phyloP scores from a whole-genome alignment of 2,888 invertebrate genomes.

The Pogonocherus hispidulus region DNA sequence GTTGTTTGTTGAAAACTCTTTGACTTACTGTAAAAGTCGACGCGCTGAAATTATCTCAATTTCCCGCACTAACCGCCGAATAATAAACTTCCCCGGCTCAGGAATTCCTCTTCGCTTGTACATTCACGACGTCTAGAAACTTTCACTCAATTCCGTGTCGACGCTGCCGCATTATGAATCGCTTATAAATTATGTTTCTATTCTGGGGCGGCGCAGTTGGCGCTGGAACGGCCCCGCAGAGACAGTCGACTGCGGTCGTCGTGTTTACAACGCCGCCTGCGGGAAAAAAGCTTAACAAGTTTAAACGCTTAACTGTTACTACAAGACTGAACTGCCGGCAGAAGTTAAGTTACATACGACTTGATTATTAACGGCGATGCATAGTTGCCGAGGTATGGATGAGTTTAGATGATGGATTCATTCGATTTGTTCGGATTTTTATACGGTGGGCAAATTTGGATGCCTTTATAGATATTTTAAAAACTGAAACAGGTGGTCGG shows the following conservation, averaged over 20 bases:
- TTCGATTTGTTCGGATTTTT: too few species aligned
- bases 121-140: constrained; percentile 51
- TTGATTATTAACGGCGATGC: background rate
- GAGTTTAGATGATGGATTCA: too few species aligned
- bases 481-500: too few species aligned
- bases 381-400: too few species aligned
- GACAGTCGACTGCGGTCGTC: constrained; percentile 45
- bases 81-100: constrained; percentile 14
- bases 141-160: constrained; percentile 66
- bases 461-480: too few species aligned
- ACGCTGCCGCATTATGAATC: constrained; percentile 67
- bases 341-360: background rate
- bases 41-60: background rate
- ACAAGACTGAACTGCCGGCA: background rate
- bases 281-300: constrained; percentile 19
- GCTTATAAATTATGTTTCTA: constrained; percentile 66
- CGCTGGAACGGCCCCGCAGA: constrained; percentile 50
- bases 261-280: constrained; percentile 39
- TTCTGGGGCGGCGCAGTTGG: constrained; percentile 46
- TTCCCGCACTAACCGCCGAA: background rate
- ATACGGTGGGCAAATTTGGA: too few species aligned
- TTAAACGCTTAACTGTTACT: constrained; percentile 8
- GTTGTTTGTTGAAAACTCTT: too few species aligned
- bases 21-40: background rate
- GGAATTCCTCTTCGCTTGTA: constrained; percentile 13